These are phyloP conservation scores for Onchidella celtica DNA, from an alignment of 2,888 invertebrate genomes.

Conservation along the genomic window DNA sequence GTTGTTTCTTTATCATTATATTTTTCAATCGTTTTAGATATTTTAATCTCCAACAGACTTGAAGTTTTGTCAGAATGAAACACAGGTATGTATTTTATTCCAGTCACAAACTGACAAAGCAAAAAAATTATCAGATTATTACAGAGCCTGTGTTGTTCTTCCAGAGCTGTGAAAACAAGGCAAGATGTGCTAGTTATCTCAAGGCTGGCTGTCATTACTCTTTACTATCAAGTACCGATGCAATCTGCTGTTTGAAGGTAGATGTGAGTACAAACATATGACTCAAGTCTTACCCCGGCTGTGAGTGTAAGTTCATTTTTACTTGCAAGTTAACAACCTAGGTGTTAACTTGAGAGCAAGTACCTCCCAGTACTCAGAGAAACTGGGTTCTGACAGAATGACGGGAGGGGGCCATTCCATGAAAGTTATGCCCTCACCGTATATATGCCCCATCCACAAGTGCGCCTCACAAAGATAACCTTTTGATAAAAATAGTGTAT, in stretches of 20 bases:
- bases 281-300: constrained; percentile 27
- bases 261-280: background rate
- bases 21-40: too few species aligned
- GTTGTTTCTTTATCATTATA: too few species aligned
- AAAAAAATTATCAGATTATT: too few species aligned
- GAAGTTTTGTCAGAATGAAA: too few species aligned
- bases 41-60: background rate
- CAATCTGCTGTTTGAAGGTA: constrained; percentile 26
- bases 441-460: constrained; percentile 6
- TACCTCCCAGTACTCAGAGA: background rate
- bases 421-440: background rate
- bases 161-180: constrained; percentile 5
- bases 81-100: too few species aligned
- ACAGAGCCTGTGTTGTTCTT: constrained; percentile 6
- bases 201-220: background rate
- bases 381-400: background rate
- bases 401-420: background rate
- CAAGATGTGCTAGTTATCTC: constrained; percentile 14
- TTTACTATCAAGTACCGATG: background rate
- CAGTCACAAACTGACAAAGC: too few species aligned
- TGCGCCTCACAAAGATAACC: constrained; percentile 25
- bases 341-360: background rate
- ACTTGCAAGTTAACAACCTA: too few species aligned
- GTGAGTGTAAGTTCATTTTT: background rate
- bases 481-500: constrained; percentile 29